Base-by-base conservation (phyloP, 2,888 invertebrate species). In the Metacarcinus magister region DNA sequence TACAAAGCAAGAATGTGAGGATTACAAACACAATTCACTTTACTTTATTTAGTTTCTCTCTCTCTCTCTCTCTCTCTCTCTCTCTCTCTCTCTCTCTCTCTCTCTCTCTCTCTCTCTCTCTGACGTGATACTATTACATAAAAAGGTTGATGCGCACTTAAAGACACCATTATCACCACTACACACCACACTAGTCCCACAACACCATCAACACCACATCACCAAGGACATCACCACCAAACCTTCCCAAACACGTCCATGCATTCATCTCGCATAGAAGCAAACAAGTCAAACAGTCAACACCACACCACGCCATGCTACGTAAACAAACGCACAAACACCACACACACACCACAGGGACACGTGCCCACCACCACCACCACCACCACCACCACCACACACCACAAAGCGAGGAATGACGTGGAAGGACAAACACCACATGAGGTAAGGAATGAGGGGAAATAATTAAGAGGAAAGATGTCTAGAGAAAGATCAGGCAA, bases 401-500 rank as follows among this genome's bases (percentile, higher is more conserved):
- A 67, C n/a, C 67, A 67, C 67, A n/a, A n/a, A n/a, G n/a, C n/a
- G n/a, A n/a, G n/a, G n/a, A n/a, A n/a, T n/a, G 23, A 67, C 67
- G 23, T 23, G 43, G n/a, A 46, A 91, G 91, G 91, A 28, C 16
- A 91, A 46, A 43, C 23, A 91, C 0, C 8, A 39, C 5, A 91
- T 19, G 13, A 43, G 39, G 0, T 46, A 10, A 46, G 48, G 1
- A 32, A 93, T 2, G 60, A 32, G 13, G 4, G 8, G 60, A 60
- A 32, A 60, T 8, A 48, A 7, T 5, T 23, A 93, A 32, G n/a
- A n/a, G 60, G 93, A 93, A 32, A 93, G 93, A 60, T 10, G 60
- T 60, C 19, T 60, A 93, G 54, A 60, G 54, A 93, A 60, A 93
- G 60, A 93, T 32, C 67, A 43, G 75, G 93, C 67, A 43, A 92